A percentile compares a stretch with the other conserved stretches of the same genome.
These are phyloP conservation scores for Garrulus glandarius DNA, from an alignment of 2,797 vertebrate species.

Conservation along the genomic window DNA sequence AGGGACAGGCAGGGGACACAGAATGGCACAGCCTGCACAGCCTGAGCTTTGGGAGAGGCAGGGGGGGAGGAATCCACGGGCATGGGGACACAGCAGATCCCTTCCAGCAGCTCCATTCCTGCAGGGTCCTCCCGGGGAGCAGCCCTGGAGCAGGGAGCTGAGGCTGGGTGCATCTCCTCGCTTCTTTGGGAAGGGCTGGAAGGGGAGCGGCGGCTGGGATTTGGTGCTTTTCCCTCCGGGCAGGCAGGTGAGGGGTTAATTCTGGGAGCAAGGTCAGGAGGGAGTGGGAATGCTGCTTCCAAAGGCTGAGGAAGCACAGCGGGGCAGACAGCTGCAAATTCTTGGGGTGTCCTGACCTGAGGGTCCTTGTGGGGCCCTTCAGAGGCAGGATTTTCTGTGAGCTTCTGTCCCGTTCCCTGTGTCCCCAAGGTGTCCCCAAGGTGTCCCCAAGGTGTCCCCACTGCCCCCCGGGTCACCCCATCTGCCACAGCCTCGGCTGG, in stretches of 20 bases:
- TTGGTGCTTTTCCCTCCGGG: background rate
- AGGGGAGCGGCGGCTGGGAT: background rate
- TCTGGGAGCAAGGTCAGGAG: background rate
- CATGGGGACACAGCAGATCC: background rate
- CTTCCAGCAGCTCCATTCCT: background rate
- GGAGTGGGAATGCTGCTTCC: background rate
- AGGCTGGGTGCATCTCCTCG: rapidly evolving
- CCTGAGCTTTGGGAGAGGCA: background rate
- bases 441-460: too few relatives aligned
- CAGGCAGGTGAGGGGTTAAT: background rate
- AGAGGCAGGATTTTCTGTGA: too few relatives aligned
- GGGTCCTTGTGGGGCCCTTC: background rate
- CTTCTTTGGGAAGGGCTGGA: background rate
- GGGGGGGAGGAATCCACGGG: background rate
- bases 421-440: background rate
- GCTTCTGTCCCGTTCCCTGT: background rate
- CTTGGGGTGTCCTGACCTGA: background rate
- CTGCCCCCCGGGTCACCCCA: too few relatives aligned
- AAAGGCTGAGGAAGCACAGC: background rate
- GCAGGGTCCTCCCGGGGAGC: background rate
- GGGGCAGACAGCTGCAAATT: background rate
- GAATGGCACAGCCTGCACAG: background rate
- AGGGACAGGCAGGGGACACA: background rate
- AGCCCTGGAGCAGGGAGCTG: background rate
- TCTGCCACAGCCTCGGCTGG: background rate